Evolutionary conservation across 2,113 vertebrate genomes (phyloP).

Genomic region (Zosterops lateralis): DNA sequence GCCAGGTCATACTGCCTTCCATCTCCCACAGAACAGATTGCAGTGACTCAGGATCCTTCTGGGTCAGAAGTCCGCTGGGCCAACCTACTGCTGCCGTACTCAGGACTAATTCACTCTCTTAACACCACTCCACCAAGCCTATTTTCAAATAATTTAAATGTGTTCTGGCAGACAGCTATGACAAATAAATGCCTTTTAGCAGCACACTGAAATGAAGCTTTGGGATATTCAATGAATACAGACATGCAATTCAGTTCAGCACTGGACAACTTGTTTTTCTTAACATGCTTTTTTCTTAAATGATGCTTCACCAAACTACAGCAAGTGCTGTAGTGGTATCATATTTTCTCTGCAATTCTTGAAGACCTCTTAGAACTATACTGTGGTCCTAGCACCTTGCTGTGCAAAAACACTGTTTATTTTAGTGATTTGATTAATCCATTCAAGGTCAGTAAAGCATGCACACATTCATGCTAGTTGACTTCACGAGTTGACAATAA

Average conservation of each 20-base stretch:
- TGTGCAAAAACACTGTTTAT: background rate
- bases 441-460: background rate
- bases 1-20: constrained; percentile 55
- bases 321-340: background rate
- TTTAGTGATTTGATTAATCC: background rate
- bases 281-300: background rate
- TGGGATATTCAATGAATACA: background rate
- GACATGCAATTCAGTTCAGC: background rate
- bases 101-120: constrained; percentile 2
- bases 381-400: background rate
- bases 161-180: background rate
- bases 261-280: background rate
- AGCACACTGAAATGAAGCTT: background rate
- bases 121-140: background rate
- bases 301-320: background rate
- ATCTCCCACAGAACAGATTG: constrained; percentile 68
- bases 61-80: constrained; percentile 35
- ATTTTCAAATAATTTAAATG: background rate
- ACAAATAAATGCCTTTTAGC: background rate
- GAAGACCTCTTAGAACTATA: background rate
- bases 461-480: background rate
- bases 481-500: background rate
- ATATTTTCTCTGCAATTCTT: background rate
- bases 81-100: background rate
- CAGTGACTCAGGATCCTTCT: constrained; percentile 54